These are phyloP conservation scores for Tinea trinotella DNA, from an alignment of 2,888 invertebrate genomes.

Conservation along the genomic window DNA sequence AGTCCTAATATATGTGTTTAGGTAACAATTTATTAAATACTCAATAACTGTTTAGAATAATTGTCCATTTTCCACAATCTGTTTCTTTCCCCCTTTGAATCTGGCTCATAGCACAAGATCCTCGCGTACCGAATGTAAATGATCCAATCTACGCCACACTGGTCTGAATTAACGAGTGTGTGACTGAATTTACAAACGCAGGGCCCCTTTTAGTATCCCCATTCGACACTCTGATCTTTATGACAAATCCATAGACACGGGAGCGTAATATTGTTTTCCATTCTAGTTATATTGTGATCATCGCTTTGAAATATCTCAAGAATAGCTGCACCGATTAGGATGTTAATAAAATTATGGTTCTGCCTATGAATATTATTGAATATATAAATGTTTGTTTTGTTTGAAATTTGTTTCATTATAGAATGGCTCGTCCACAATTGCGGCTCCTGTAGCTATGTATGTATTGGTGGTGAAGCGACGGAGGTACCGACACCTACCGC, in stretches of 20 bases:
- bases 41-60: too few species aligned
- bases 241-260: conserved; percentile 2
- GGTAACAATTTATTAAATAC: too few species aligned
- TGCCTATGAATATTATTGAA: neutral
- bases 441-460: neutral
- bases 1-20: too few species aligned
- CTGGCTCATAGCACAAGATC: neutral
- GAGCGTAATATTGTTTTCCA: neutral
- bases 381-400: neutral
- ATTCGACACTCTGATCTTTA: neutral
- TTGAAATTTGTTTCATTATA: conserved; percentile 8
- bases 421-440: neutral
- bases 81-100: neutral
- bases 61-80: neutral
- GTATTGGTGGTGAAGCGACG: neutral
- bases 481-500: neutral
- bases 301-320: conserved; percentile 8
- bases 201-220: neutral
- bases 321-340: conserved; percentile 8
- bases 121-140: conserved; percentile 21
- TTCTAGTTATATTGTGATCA: neutral
- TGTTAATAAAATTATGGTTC: neutral
- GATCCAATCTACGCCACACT: conserved; percentile 22
- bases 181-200: conserved; percentile 28
- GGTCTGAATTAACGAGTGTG: conserved; percentile 37